Percentiles rank a stretch among this genome's conserved stretches.
Conservation (phyloP, 2,797 vertebrate species). For the Leptoclinus maculatus region DNA sequence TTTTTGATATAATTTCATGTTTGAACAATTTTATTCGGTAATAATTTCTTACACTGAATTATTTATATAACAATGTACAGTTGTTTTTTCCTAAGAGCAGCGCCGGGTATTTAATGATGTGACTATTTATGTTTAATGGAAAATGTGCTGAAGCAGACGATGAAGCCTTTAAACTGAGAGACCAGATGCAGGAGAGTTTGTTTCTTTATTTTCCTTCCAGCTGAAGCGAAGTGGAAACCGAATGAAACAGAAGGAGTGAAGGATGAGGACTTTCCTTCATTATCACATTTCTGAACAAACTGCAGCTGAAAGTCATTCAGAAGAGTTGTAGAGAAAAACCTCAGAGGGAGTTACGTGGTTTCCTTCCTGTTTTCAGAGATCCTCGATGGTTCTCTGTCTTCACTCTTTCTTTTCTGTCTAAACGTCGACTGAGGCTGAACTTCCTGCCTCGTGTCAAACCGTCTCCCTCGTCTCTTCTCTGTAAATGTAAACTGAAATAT, state of each 20-base stretch:
- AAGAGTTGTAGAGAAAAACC: not conserved
- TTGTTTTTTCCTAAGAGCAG: too few relatives aligned
- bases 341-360: not conserved
- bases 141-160: not conserved
- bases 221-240: not conserved
- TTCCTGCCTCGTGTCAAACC: not conserved
- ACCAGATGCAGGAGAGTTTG: not conserved
- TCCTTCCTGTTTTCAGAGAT: conserved; percentile 8
- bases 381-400: not conserved
- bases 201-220: not conserved
- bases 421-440: not conserved
- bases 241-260: not conserved
- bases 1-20: not conserved
- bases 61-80: too few relatives aligned
- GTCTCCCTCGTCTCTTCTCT: not conserved
- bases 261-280: not conserved
- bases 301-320: not conserved
- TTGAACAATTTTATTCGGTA: not conserved
- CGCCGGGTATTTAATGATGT: not conserved
- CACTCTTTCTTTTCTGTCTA: not conserved
- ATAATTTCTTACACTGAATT: not conserved
- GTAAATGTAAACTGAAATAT: not conserved
- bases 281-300: not conserved
- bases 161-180: not conserved
- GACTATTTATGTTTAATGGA: not conserved